Evolutionary conservation across 2,113 vertebrate genomes (phyloP).

Genomic region (Psilopogon haemacephalus): DNA sequence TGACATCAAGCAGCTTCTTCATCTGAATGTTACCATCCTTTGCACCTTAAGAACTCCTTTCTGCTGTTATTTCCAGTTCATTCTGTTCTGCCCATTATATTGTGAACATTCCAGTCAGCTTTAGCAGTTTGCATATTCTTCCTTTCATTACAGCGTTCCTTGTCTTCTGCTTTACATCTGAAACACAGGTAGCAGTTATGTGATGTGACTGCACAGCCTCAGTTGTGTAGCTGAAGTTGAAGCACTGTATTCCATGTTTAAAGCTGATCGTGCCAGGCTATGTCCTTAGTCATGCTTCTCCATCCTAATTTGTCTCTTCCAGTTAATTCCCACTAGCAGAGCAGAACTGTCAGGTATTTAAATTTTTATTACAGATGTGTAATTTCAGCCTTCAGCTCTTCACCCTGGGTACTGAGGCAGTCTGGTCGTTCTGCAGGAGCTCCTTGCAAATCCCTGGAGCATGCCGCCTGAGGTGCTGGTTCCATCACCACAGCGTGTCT

Average conservation of each 20-base stretch:
- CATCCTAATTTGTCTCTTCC: not conserved
- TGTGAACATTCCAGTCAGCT: not conserved
- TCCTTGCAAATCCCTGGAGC: not conserved
- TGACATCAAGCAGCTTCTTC: not conserved
- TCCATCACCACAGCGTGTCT: accelerated
- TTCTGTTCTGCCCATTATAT: not conserved
- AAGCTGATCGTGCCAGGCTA: not conserved
- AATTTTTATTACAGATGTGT: not conserved
- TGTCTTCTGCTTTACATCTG: accelerated
- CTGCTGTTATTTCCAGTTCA: not conserved
- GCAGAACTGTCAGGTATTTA: not conserved
- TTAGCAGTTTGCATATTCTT: not conserved
- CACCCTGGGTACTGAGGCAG: not conserved
- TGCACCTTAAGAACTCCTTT: not conserved
- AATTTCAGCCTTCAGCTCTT: not conserved
- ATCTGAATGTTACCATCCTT: not conserved
- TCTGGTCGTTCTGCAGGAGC: not conserved
- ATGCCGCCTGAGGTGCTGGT: not conserved
- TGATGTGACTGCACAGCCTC: not conserved
- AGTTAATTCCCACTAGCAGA: not conserved
- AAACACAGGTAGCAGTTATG: not conserved
- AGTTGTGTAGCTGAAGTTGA: not conserved
- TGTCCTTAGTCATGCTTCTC: not conserved
- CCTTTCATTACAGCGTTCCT: not conserved
- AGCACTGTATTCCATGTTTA: not conserved